A percentile compares a stretch with the other conserved stretches of the same genome.
Conservation (phyloP, 2,888 invertebrate genomes). For the Sphecodes monilicornis region DNA sequence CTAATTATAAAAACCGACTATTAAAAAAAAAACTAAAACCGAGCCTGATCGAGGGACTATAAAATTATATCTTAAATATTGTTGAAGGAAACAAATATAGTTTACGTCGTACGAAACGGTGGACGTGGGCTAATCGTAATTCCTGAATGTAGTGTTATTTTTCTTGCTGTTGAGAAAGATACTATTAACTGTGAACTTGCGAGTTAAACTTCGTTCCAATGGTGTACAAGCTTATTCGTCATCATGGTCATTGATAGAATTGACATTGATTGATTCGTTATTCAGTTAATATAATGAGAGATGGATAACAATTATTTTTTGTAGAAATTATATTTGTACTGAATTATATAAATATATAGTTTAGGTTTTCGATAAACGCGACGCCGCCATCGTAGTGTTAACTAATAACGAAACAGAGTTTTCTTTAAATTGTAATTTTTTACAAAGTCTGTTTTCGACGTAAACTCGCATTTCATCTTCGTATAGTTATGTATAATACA, state of each 20-base stretch:
- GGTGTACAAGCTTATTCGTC: constrained; percentile 42
- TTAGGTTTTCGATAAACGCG: constrained; percentile 42
- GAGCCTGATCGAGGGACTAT: constrained; percentile 48
- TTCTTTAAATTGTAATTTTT: constrained; percentile 57
- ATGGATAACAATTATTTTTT: constrained; percentile 57
- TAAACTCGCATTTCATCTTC: constrained; percentile 67
- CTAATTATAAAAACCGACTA: constrained; percentile 35
- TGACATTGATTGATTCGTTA: constrained; percentile 33
- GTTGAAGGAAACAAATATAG: constrained; percentile 21
- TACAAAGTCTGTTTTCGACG: constrained; percentile 40
- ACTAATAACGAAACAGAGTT: constrained; percentile 58
- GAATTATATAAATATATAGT: constrained; percentile 40
- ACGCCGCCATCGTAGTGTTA: constrained; percentile 25
- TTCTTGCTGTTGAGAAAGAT: constrained; percentile 46
- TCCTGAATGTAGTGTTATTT: constrained; percentile 56
- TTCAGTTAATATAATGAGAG: constrained; percentile 46
- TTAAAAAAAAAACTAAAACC: constrained; percentile 41
- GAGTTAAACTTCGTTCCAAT: constrained; percentile 36
- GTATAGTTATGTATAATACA: constrained; percentile 68
- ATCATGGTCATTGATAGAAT: constrained; percentile 21
- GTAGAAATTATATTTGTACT: constrained; percentile 62
- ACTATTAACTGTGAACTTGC: constrained; percentile 34
- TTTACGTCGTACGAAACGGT: constrained; percentile 12
- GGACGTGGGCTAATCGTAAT: constrained; percentile 40
- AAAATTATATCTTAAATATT: constrained; percentile 33